Evolutionary conservation across 1,140 invertebrate genomes (phyloP), one percentile per base, ranked within the genome.

Genomic region (Hormaphis cornu): DNA sequence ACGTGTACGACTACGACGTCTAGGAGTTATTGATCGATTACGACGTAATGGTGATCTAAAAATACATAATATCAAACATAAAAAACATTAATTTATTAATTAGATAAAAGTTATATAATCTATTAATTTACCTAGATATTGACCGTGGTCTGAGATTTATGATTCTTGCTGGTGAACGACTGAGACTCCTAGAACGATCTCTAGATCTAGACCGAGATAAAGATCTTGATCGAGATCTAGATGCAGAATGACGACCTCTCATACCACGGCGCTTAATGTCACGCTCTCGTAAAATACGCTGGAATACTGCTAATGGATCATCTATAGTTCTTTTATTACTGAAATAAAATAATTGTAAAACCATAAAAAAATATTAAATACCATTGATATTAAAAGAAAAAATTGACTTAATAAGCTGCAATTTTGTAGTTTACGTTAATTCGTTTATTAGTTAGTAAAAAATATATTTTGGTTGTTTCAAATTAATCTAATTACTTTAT

Each of bases 241-340:
- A 56, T 10, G 71, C 10, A 50, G 72, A 69, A 35, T 85, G 81
- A 71, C 84, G 79, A 69, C 86, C 84, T 40, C 84, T 79, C 76
- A 87, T 50, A 54, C 53, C 59, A 28, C 70, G 70, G 18, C 70
- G 26, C 10, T 86, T 77, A 91, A 89, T 79, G 91, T 91, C 76
- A 3, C 70, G 70, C 28, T 93, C 90, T 70, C 86, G 81, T 71
- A 93, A 82, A 79, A 93, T 89, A 72, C 89, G 81, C 76, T 92
- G 87, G 78, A 93, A 94, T 54, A 88, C 89, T 76, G 90, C 89
- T 72, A 93, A 76, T 10, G 89, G 88, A 78, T 93, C 89, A 74
- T 90, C 87, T 58, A 88, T 87, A n/a, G 84, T 81, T 24, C 86
- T 87, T 73, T 46, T 79, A 75, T 70, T 63, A 66, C 73, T 73